These are phyloP conservation scores for Equus przewalskii DNA, from an alignment of 2,113 vertebrate species.

Conservation along the genomic window DNA sequence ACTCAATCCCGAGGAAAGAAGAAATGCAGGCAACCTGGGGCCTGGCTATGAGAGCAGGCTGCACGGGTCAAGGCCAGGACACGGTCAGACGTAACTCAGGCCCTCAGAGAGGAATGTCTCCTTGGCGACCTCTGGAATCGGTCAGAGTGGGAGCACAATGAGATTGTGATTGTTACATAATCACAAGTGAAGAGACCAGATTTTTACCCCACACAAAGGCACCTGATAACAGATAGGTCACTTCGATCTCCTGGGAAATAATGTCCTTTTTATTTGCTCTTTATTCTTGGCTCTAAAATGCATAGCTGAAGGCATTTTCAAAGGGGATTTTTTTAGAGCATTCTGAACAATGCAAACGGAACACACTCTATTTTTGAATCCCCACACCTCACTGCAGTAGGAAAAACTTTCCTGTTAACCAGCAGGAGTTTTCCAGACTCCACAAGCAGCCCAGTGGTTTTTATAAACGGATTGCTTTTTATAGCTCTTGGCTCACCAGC, in stretches of 20 bases:
- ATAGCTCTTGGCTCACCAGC: not conserved
- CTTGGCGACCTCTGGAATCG: not conserved
- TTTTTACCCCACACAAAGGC: conserved; percentile 25
- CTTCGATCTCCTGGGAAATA: conserved; percentile 45
- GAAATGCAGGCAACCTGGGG: not conserved
- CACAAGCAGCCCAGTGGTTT: not conserved
- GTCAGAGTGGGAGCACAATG: not conserved
- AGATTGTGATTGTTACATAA: not conserved
- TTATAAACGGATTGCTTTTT: conserved; percentile 22
- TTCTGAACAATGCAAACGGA: conserved; percentile 1
- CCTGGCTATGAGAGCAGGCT: not conserved
- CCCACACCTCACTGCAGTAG: not conserved
- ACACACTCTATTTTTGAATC: conserved; percentile 67
- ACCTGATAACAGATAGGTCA: not conserved
- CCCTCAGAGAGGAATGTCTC: not conserved
- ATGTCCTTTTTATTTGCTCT: not conserved
- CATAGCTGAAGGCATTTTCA: not conserved
- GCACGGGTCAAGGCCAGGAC: not conserved
- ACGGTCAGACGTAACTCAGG: not conserved
- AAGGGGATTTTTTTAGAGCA: not conserved
- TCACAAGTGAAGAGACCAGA: not conserved
- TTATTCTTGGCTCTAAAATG: conserved; percentile 21
- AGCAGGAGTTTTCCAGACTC: conserved; percentile 63
- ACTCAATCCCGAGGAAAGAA: not conserved
- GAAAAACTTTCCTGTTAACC: conserved; percentile 46